Percentiles rank a stretch among this genome's conserved stretches.
Evolutionary conservation across 2,113 vertebrate genomes (phyloP).

Genomic region (Etheostoma spectabile): DNA sequence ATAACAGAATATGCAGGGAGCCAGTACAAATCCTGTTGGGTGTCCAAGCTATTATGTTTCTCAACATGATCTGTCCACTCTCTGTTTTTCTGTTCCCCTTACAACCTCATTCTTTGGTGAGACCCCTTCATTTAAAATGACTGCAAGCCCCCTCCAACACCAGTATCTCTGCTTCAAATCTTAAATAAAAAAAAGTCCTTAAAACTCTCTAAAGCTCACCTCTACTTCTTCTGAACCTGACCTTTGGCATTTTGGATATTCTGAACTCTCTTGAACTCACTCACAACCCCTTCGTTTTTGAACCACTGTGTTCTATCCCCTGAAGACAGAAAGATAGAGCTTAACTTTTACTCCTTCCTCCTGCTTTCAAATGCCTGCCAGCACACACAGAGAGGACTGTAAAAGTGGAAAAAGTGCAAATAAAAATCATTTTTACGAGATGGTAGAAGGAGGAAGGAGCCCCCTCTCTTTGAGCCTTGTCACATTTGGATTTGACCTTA

Average conservation of each 20-base stretch:
- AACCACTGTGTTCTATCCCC: constrained; percentile 49
- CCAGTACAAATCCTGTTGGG: not conserved
- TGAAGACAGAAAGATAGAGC: constrained; percentile 58
- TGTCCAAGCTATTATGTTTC: not conserved
- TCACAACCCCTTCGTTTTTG: constrained; percentile 48
- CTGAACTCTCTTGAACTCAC: constrained; percentile 72
- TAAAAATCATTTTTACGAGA: constrained; percentile 83
- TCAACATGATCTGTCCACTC: not conserved
- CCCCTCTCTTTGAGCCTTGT: constrained; percentile 76
- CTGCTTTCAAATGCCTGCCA: constrained; percentile 64
- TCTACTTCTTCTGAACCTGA: constrained; percentile 85
- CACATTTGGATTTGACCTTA: constrained; percentile 63
- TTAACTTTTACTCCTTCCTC: constrained; percentile 63
- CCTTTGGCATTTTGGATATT: constrained; percentile 81
- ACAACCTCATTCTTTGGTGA: constrained; percentile 18
- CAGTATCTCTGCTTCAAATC: constrained; percentile 90
- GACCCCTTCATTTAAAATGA: constrained; percentile 39
- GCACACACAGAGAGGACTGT: constrained; percentile 59
- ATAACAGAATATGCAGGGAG: not conserved
- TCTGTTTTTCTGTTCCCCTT: not conserved
- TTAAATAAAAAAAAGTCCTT: constrained; percentile 88
- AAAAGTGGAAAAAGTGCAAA: constrained; percentile 80
- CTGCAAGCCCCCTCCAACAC: constrained; percentile 64
- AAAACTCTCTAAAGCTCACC: constrained; percentile 85
- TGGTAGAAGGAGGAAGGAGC: constrained; percentile 60